These are phyloP conservation scores for Nephrotoma flavescens DNA, from an alignment of 2,888 invertebrate genomes.

Conservation along the genomic window DNA sequence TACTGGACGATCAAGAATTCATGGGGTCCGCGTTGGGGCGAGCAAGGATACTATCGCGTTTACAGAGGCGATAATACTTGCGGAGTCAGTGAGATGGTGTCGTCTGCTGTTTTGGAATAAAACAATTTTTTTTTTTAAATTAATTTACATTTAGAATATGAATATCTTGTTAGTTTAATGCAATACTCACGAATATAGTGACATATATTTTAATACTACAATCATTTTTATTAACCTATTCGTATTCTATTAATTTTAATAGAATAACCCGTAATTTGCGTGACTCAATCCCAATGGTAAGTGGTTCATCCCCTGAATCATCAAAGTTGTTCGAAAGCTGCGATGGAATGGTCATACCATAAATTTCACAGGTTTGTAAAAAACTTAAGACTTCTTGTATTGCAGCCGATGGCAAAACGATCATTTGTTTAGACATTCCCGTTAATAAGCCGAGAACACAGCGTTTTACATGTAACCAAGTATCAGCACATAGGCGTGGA, in stretches of 20 bases:
- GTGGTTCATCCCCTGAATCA: slow-evolving; percentile 23
- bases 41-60: slow-evolving; percentile 87
- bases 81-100: slow-evolving; percentile 82
- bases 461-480: slow-evolving; percentile 96
- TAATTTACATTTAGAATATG: neutral
- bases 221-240: slow-evolving; percentile 11
- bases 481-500: slow-evolving; percentile 83
- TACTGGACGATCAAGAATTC: slow-evolving; percentile 94
- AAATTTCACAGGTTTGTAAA: slow-evolving; percentile 66
- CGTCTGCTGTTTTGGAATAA: slow-evolving; percentile 62
- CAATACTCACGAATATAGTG: neutral
- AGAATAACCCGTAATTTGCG: slow-evolving; percentile 26
- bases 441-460: slow-evolving; percentile 81
- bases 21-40: slow-evolving; percentile 86
- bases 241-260: slow-evolving; percentile 29
- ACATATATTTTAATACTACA: neutral
- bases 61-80: slow-evolving; percentile 88
- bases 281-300: slow-evolving; percentile 30
- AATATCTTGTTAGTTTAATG: neutral
- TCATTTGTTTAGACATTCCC: slow-evolving; percentile 71
- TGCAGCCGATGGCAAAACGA: slow-evolving; percentile 64
- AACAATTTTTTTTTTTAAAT: slow-evolving; percentile 2
- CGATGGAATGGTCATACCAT: slow-evolving; percentile 28
- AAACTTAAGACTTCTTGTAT: slow-evolving; percentile 72
- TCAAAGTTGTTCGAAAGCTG: slow-evolving; percentile 24